Evolutionary conservation across 2,888 invertebrate species (phyloP), one percentile per base, ranked within the genome.

Genomic region (Opisthograptis luteolata): DNA sequence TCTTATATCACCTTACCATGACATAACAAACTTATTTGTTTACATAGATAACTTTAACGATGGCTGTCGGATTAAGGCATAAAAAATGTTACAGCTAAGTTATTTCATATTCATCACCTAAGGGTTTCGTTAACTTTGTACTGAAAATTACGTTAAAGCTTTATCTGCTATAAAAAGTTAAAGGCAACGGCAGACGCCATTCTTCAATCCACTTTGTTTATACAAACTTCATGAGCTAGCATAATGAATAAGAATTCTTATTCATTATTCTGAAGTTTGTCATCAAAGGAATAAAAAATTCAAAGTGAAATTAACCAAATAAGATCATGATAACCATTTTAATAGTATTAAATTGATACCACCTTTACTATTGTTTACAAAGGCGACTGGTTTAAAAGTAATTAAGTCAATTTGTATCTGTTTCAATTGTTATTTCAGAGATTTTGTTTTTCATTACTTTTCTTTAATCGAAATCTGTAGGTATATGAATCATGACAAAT

Each of bases 81-180:
- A 66, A 67, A 35, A 66, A 67, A 58, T 66, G 56, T 66, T 63
- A 65, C 55, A 56, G 52, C 65, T 55, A 60, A 64, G 69, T 64
- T 62, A 66, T 70, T 70, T 59, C 62, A 68, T 66, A 70, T 70
- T 68, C 64, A 66, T 63, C 64, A 61, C 60, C 57, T 67, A 55
- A 60, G 63, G 70, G 70, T 57, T 64, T 58, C 55, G 50, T 69
- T 60, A 60, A 64, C 63, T 71, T 61, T 63, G 53, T 61, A 65
- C 61, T 51, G 57, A 64, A 70, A 68, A 72, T 72, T 65, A 64
- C 59, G 63, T 68, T 64, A 66, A 66, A 71, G 62, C 64, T 68
- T 65, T 55, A 62, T 61, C 59, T 58, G 51, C 68, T 59, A 63
- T 69, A 70, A 73, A 68, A 70, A 68, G 56, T 53, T 56, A 48